A percentile compares a stretch with the other conserved stretches of the same genome.
These are phyloP conservation scores for Mizuhopecten yessoensis DNA, from an alignment of 1,140 invertebrate genomes.

Conservation along the genomic window DNA sequence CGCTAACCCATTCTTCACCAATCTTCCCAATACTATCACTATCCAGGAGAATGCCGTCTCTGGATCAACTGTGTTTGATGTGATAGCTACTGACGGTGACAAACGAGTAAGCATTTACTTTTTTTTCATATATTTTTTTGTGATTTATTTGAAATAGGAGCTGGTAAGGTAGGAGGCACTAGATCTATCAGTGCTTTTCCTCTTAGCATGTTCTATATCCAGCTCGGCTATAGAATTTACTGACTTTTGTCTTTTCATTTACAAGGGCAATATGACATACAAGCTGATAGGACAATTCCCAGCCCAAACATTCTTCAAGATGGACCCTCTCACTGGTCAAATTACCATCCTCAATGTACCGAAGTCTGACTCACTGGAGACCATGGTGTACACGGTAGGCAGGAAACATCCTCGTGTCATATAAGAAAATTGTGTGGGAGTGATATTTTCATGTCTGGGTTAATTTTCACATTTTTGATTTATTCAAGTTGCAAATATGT, in stretches of 20 bases:
- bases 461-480: too few species aligned
- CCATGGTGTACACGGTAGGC: constrained; percentile 66
- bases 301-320: constrained; percentile 87
- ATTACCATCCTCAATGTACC: constrained; percentile 92
- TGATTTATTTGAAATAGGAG: too few species aligned
- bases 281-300: constrained; percentile 71
- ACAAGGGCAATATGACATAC: constrained; percentile 69
- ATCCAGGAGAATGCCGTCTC: constrained; percentile 59
- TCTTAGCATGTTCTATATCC: too few species aligned
- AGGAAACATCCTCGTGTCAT: too few species aligned
- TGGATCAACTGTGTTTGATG: constrained; percentile 56
- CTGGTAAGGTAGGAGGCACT: too few species aligned
- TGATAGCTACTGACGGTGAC: constrained; percentile 66
- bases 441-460: too few species aligned
- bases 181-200: too few species aligned
- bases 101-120: constrained; percentile 53
- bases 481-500: too few species aligned
- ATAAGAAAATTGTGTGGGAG: too few species aligned
- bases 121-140: too few species aligned
- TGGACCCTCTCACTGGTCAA: constrained; percentile 93
- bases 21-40: constrained; percentile 63
- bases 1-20: constrained; percentile 59
- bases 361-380: constrained; percentile 88
- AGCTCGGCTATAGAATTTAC: not conserved
- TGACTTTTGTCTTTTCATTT: constrained; percentile 43